Percentiles rank a stretch among this genome's conserved stretches.
phyloP scores from a whole-genome alignment of 2,888 invertebrate species.

The Agonopterix heracliana region DNA sequence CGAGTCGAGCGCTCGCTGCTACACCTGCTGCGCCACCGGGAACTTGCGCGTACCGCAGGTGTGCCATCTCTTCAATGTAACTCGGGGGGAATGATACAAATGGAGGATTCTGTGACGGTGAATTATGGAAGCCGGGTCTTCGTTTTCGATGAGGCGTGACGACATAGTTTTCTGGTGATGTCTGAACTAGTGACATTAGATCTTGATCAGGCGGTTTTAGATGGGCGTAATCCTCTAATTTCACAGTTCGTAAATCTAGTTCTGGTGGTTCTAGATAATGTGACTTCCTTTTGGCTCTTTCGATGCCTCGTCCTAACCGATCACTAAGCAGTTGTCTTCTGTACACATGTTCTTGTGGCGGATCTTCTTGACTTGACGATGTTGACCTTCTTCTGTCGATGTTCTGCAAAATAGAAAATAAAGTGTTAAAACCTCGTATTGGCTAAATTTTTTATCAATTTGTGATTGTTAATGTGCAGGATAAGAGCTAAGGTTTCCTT shows the following conservation, averaged over 20 bases:
- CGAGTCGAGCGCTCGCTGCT: constrained; percentile 72
- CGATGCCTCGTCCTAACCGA: constrained; percentile 77
- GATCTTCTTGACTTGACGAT: constrained; percentile 71
- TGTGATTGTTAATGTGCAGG: too few species aligned
- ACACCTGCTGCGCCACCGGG: constrained; percentile 77
- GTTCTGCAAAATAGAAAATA: constrained; percentile 39
- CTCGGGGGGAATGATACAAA: constrained; percentile 89
- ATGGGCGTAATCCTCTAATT: constrained; percentile 81
- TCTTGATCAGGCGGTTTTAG: constrained; percentile 82
- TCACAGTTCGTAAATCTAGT: constrained; percentile 78
- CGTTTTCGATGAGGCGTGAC: constrained; percentile 92
- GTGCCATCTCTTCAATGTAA: constrained; percentile 82
- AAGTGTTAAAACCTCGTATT: too few species aligned
- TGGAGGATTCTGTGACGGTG: constrained; percentile 90
- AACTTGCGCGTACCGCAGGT: constrained; percentile 77
- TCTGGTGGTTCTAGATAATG: constrained; percentile 82
- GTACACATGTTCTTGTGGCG: constrained; percentile 72
- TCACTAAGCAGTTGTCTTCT: constrained; percentile 78
- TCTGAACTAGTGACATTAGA: constrained; percentile 80
- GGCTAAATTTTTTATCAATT: too few species aligned
- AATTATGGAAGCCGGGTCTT: constrained; percentile 90
- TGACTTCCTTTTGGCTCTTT: constrained; percentile 78
- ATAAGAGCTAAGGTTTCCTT: too few species aligned
- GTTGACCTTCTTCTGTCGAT: constrained; percentile 66
- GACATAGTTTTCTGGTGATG: constrained; percentile 88